Evolutionary conservation across 2,113 vertebrate species (phyloP).

Genomic region (Helogale parvula): DNA sequence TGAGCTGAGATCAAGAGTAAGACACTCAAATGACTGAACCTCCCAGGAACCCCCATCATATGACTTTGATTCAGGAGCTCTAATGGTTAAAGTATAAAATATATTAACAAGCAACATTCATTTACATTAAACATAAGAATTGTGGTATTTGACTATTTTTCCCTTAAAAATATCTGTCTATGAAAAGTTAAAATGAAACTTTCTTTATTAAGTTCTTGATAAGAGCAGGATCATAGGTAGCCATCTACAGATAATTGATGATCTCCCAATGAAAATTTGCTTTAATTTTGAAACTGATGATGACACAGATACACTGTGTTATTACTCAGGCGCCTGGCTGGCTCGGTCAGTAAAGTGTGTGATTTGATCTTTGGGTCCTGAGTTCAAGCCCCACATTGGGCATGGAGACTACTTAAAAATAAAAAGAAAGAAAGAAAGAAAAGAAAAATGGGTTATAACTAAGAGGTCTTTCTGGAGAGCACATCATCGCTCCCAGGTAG

Average conservation of each 20-base stretch:
- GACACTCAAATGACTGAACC: no score
- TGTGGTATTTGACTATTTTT: background rate
- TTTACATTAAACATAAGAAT: background rate
- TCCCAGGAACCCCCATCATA: no score
- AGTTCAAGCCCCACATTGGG: background rate
- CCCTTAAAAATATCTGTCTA: background rate
- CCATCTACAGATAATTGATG: background rate
- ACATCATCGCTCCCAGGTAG: background rate
- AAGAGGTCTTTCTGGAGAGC: background rate
- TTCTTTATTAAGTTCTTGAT: background rate
- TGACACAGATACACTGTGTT: background rate
- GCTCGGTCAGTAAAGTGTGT: background rate
- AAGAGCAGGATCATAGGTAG: background rate
- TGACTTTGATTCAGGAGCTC: background rate
- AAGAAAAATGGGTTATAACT: background rate
- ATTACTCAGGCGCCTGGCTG: background rate
- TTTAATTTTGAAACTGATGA: background rate
- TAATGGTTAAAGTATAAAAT: background rate
- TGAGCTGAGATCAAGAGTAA: no score
- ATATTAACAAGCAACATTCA: background rate
- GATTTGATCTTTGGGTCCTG: background rate
- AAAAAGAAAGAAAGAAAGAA: background rate
- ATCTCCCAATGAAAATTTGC: background rate
- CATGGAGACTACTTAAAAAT: background rate
- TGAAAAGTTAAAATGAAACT: background rate